Evolutionary conservation across 2,888 invertebrate species (phyloP), one percentile per base, ranked within the genome.

Genomic region (Gastracanthus pulcherrimus): DNA sequence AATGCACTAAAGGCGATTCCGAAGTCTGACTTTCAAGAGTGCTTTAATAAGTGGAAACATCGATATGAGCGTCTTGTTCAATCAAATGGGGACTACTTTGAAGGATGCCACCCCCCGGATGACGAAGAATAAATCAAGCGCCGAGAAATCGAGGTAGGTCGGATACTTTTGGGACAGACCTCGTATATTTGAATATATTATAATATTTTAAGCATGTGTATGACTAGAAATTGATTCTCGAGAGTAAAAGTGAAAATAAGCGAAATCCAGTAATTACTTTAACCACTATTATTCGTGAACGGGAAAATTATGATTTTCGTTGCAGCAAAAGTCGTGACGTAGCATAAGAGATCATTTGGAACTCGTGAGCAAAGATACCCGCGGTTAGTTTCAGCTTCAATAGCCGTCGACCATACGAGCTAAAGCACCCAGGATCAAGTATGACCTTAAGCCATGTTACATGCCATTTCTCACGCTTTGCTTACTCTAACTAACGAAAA

Each of bases 371-470:
- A 70, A 38, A 34, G 38, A 64, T 71, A 71, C 7, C 19, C 23
- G 38, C 31, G 45, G 29, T 58, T 60, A 72, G 58, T 74, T 74
- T 66, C 29, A 72, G 66, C 67, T 67, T 48, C 58, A 45, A 60
- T 72, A 67, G 67, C 79, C 45, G 55, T 48, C 38, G n/a, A 29
- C 11, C 51, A 13, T 29, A 45, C 13, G 67, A 66, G 26, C 48
- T 45, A 58, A 67, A 45, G 45, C 66, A 26, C 29, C 13, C 55
- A 9, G 72, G 78, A 79, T 79, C 55, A 79, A 72, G 55, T 62
- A 6, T n/a, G 36, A 51, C 60, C 72, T 79, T 79, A 79, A 79
- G 71, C 64, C 45, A 2, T 60, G 34, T 67, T 26, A 79, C 55
- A 29, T 60, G 45, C 55, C 67, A 58, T 74, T 74, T 58, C 66